phyloP scores from a whole-genome alignment of 1,140 invertebrate species.

The Dreissena polymorpha region DNA sequence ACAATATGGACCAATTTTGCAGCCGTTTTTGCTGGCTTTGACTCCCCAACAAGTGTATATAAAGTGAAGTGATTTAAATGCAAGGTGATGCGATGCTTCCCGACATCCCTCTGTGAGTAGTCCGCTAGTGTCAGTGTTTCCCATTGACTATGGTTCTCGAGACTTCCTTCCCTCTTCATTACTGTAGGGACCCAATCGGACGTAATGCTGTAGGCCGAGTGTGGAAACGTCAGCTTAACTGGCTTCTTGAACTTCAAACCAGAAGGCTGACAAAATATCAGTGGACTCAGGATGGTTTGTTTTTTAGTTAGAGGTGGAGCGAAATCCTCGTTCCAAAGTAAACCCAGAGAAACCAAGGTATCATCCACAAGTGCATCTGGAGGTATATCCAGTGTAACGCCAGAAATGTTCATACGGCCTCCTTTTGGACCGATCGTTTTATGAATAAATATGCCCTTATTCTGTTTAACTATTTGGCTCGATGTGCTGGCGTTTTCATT shows the following conservation, averaged over 20 bases:
- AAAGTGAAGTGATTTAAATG: conserved; percentile 41
- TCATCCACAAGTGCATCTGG: conserved; percentile 18
- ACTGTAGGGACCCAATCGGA: conserved; percentile 17
- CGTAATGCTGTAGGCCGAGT: conserved; percentile 23
- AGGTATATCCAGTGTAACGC: conserved; percentile 28
- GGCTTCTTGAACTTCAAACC: conserved; percentile 29
- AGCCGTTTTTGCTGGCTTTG: conserved; percentile 29
- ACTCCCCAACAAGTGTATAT: conserved; percentile 38
- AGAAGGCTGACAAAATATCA: conserved; percentile 24
- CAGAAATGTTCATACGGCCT: conserved; percentile 15
- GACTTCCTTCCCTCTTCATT: conserved; percentile 16
- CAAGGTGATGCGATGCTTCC: not conserved
- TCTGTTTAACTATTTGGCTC: not conserved
- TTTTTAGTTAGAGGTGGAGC: conserved; percentile 23
- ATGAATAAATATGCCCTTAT: conserved; percentile 49
- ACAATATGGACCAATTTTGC: conserved; percentile 43
- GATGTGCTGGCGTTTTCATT: not conserved
- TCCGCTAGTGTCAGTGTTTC: conserved; percentile 18
- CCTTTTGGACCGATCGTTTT: conserved; percentile 26
- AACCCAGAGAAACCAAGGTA: conserved; percentile 24
- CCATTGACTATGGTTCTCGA: conserved; percentile 13
- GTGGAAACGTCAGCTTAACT: conserved; percentile 39
- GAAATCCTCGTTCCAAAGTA: conserved; percentile 31
- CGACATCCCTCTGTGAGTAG: conserved; percentile 24
- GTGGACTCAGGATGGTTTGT: conserved; percentile 32